phyloP scores from a whole-genome alignment of 92 coral and sea anemone species.

The Porites evermanni region DNA sequence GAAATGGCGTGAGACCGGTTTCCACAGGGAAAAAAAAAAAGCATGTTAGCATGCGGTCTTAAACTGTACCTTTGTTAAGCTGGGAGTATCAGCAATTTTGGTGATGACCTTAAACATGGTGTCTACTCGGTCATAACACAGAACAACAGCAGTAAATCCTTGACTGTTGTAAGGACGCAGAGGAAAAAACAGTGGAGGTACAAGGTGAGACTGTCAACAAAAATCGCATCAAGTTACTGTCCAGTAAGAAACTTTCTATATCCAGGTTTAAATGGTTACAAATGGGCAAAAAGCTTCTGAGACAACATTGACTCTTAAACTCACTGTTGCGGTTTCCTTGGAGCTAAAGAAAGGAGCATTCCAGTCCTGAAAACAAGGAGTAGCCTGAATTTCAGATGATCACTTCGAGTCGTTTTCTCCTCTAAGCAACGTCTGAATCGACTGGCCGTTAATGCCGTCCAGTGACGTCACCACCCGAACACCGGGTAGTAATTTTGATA shows the following conservation, averaged over 20 bases:
- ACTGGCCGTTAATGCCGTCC: not conserved
- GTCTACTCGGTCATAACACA: slow-evolving; percentile 93
- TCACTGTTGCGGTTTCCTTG: slow-evolving; percentile 70
- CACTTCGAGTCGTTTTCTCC: not conserved
- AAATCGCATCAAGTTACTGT: not conserved
- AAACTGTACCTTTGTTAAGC: slow-evolving; percentile 86
- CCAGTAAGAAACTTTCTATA: not conserved
- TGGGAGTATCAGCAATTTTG: slow-evolving; percentile 86
- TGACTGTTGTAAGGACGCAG: slow-evolving; percentile 82
- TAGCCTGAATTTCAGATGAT: too few species aligned
- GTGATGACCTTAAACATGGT: slow-evolving; percentile 93
- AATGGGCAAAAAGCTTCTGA: too few species aligned
- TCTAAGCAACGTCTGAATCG: not conserved
- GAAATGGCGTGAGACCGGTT: too few species aligned
- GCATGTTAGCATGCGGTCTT: not conserved
- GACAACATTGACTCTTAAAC: slow-evolving; percentile 15
- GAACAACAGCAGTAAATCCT: slow-evolving; percentile 97
- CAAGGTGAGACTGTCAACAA: slow-evolving; percentile 63
- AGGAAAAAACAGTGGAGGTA: slow-evolving; percentile 85
- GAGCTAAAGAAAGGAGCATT: slow-evolving; percentile 83
- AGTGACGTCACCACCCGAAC: too few species aligned
- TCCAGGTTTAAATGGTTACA: too few species aligned
- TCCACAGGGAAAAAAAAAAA: too few species aligned
- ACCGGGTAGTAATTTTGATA: too few species aligned
- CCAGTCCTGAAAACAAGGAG: slow-evolving; percentile 77